Conservation (phyloP, 1,140 invertebrate species). For the Homarus americanus region DNA sequence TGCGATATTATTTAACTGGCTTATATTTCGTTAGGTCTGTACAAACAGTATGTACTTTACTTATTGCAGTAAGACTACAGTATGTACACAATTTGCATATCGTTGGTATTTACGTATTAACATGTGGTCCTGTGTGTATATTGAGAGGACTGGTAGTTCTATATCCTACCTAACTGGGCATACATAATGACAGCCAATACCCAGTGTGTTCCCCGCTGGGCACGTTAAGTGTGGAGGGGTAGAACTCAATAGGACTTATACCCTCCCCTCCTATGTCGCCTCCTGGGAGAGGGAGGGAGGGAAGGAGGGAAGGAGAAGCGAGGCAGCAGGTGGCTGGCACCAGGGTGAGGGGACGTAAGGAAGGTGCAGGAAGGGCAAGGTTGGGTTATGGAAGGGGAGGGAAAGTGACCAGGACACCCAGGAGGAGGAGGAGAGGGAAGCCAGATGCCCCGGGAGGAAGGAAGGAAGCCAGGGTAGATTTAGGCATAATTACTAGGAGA, state of each 20-base stretch:
- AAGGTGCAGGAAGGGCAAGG: background rate
- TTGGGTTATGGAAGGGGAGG: background rate
- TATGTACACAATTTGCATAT: too few relatives aligned
- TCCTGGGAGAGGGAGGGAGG: background rate
- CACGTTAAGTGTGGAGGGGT: background rate
- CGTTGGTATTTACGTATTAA: too few relatives aligned
- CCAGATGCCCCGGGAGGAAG: slow-evolving; percentile 36
- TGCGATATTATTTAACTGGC: too few relatives aligned
- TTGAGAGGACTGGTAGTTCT: too few relatives aligned
- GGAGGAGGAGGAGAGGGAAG: background rate
- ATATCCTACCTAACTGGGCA: too few relatives aligned
- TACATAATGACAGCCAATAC: background rate
- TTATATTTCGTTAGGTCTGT: too few relatives aligned
- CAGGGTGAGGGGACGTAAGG: background rate
- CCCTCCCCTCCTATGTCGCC: background rate
- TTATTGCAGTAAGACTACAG: too few relatives aligned
- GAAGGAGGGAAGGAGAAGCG: background rate
- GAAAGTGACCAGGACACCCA: background rate
- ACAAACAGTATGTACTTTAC: too few relatives aligned
- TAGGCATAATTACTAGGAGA: background rate
- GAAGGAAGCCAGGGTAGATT: background rate
- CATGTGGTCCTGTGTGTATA: too few relatives aligned
- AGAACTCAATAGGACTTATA: background rate
- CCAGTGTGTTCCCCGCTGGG: background rate
- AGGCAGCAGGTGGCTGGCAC: too few relatives aligned